A percentile compares a stretch with the other conserved stretches of the same genome.
phyloP scores from a whole-genome alignment of 2,888 invertebrate species.

The Melinaea menophilus region DNA sequence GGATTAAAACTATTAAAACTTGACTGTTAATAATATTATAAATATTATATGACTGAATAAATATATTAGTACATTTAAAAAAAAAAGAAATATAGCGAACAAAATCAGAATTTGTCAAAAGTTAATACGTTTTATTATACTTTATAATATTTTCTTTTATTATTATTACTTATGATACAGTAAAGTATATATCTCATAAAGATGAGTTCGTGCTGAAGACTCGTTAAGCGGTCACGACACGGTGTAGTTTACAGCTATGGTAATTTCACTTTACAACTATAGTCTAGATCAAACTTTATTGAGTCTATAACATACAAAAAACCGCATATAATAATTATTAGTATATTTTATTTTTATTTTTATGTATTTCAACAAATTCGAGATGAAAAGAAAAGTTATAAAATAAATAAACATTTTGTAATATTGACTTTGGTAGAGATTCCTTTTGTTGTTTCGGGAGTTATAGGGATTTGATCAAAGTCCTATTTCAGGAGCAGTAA shows the following conservation, averaged over 20 bases:
- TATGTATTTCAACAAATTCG: too few relatives aligned
- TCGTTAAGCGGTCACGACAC: not conserved
- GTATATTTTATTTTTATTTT: not conserved
- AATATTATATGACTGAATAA: not conserved
- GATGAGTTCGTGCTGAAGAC: slow-evolving; percentile 5
- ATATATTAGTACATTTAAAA: not conserved
- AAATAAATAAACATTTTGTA: too few relatives aligned
- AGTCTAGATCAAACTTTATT: not conserved
- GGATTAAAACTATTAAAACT: too few relatives aligned
- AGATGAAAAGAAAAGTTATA: too few relatives aligned
- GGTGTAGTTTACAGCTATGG: slow-evolving; percentile 2
- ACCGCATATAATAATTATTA: not conserved
- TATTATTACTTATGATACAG: not conserved
- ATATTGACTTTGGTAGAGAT: not conserved
- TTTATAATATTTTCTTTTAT: too few relatives aligned
- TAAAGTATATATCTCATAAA: not conserved
- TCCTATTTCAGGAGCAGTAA: slow-evolving; percentile 16
- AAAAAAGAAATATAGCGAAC: not conserved
- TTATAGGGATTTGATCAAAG: slow-evolving; percentile 17
- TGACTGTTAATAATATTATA: too few relatives aligned
- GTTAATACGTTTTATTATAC: too few relatives aligned
- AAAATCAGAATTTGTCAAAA: not conserved
- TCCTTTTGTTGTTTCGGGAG: slow-evolving; percentile 6
- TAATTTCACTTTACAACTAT: slow-evolving; percentile 1
- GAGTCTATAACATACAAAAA: not conserved